phyloP scores from a whole-genome alignment of 2,113 vertebrate species.

The Pituophis catenifer region DNA sequence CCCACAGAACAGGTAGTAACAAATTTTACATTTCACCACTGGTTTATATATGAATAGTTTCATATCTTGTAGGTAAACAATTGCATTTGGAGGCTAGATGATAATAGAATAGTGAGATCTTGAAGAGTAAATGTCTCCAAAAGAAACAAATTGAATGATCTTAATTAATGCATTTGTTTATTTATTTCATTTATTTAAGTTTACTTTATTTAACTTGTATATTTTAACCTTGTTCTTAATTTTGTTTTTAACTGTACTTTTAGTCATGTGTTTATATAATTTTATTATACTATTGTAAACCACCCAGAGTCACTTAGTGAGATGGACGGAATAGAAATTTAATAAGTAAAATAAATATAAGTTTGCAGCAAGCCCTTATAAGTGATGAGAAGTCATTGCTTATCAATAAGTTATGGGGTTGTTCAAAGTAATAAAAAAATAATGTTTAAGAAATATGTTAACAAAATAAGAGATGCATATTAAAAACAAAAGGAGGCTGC shows the following conservation, averaged over 20 bases:
- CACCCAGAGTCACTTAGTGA: neutral
- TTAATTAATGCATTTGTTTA: neutral
- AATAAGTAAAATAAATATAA: neutral
- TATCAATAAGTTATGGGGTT: neutral
- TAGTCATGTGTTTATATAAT: neutral
- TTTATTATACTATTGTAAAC: neutral
- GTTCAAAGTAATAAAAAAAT: neutral
- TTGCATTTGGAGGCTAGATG: neutral
- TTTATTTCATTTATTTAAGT: neutral
- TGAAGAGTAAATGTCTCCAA: neutral
- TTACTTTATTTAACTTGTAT: neutral
- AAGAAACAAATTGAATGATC: neutral
- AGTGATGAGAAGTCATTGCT: neutral
- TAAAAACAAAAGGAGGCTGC: neutral
- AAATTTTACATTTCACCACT: too few species aligned
- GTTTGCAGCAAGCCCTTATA: neutral
- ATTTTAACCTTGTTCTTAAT: neutral
- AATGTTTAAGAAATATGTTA: neutral
- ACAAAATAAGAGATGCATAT: neutral
- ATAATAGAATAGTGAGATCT: neutral
- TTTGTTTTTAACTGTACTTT: neutral
- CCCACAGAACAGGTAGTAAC: too few species aligned
- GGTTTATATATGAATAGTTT: too few species aligned
- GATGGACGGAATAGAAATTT: neutral
- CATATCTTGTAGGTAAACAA: neutral